phyloP scores from a whole-genome alignment of 2,797 vertebrate genomes.

The Gouania willdenowi region DNA sequence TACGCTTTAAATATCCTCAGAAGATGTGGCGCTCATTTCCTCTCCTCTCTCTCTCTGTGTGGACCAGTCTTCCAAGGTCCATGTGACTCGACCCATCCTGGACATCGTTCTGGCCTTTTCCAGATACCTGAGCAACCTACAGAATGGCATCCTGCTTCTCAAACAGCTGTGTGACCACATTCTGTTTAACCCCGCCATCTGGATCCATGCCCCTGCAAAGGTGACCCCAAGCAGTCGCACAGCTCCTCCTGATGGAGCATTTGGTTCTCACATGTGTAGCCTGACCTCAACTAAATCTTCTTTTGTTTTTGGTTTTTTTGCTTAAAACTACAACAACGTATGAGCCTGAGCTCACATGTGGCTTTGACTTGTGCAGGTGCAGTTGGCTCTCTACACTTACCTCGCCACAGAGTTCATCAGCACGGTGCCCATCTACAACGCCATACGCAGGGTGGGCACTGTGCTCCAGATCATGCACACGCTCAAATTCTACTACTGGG shows the following conservation, averaged over 20 bases:
- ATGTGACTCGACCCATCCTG: constrained; percentile 87
- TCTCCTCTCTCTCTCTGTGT: constrained; percentile 8
- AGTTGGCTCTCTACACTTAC: constrained; percentile 91
- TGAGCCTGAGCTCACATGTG: neutral
- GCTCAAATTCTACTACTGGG: constrained; percentile 97
- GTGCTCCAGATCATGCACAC: constrained; percentile 96
- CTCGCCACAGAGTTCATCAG: constrained; percentile 95
- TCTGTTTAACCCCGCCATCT: constrained; percentile 96
- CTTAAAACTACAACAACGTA: no score
- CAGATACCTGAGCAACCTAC: constrained; percentile 93
- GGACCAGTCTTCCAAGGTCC: constrained; percentile 90
- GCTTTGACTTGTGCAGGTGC: constrained; percentile 77
- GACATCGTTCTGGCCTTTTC: constrained; percentile 94
- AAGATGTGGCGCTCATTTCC: no score
- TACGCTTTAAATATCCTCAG: neutral
- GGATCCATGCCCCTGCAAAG: constrained; percentile 96
- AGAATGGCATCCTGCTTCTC: constrained; percentile 88
- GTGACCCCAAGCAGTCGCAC: constrained; percentile 60
- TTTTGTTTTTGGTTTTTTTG: constrained; percentile 18
- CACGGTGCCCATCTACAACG: constrained; percentile 94
- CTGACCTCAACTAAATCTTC: neutral
- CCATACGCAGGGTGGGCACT: constrained; percentile 91
- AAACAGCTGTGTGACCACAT: constrained; percentile 97
- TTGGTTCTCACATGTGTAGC: constrained; percentile 1
- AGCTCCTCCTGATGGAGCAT: neutral